phyloP scores from a whole-genome alignment of 2,888 invertebrate species.

The Erebia palarica region DNA sequence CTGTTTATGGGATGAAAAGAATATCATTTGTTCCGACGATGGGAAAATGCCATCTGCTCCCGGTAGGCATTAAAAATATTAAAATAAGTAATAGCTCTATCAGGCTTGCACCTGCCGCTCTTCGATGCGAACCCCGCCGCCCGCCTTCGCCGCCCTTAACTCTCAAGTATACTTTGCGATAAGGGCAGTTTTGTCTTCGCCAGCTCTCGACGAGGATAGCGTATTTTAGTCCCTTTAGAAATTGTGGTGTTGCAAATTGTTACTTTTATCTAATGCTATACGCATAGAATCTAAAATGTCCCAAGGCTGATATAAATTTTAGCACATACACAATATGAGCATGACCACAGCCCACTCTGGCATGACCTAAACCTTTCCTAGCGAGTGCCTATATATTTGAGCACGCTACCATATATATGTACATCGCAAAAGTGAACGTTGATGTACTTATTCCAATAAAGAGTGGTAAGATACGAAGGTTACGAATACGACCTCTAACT shows the following conservation, averaged over 20 bases:
- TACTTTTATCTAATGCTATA: neutral
- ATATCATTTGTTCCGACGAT: constrained; percentile 38
- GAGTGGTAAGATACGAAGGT: too few relatives aligned
- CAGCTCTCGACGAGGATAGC: constrained; percentile 24
- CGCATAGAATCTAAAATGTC: too few relatives aligned
- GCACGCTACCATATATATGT: neutral
- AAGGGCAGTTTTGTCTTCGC: constrained; percentile 32
- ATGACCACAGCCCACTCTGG: too few relatives aligned
- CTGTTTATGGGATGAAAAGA: constrained; percentile 49
- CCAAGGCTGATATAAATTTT: too few relatives aligned
- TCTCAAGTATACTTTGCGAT: constrained; percentile 36
- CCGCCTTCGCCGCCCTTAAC: constrained; percentile 22
- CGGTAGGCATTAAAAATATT: constrained; percentile 72
- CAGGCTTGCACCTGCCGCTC: constrained; percentile 71
- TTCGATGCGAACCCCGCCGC: constrained; percentile 47
- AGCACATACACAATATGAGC: too few relatives aligned
- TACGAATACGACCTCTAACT: too few relatives aligned
- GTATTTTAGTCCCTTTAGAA: constrained; percentile 21
- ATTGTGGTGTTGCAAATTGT: constrained; percentile 8
- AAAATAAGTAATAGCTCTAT: constrained; percentile 78
- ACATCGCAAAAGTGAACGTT: neutral
- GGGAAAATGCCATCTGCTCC: constrained; percentile 54
- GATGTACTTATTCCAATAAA: neutral
- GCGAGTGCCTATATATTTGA: too few relatives aligned
- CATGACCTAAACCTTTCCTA: too few relatives aligned